Evolutionary conservation across 2,888 invertebrate genomes (phyloP).

Genomic region (Metellina segmentata): DNA sequence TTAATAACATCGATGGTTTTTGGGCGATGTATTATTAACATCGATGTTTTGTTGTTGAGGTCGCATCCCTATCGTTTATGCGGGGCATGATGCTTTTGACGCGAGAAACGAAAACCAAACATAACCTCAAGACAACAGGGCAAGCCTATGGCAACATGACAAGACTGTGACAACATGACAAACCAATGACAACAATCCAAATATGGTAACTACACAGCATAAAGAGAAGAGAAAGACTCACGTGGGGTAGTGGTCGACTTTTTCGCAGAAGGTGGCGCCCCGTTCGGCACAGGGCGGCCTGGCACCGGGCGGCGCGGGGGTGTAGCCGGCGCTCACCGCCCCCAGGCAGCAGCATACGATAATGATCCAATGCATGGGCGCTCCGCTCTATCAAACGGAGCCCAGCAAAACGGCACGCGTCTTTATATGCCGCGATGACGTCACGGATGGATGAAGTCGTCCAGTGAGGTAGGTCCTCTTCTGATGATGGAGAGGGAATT

Average conservation of each 20-base stretch:
- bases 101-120: too few species aligned
- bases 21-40: too few species aligned
- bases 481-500: background rate
- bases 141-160: too few species aligned
- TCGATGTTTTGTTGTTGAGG: too few species aligned
- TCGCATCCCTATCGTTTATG: too few species aligned
- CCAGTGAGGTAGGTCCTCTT: slow-evolving; percentile 34
- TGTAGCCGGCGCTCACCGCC: slow-evolving; percentile 9
- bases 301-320: slow-evolving; percentile 42
- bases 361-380: slow-evolving; percentile 3
- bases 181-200: too few species aligned
- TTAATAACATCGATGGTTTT: too few species aligned
- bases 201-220: background rate
- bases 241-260: slow-evolving; percentile 57
- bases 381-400: background rate
- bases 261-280: slow-evolving; percentile 58
- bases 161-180: too few species aligned
- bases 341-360: slow-evolving; percentile 41
- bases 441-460: slow-evolving; percentile 21
- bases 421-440: slow-evolving; percentile 22
- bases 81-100: too few species aligned
- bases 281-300: slow-evolving; percentile 46
- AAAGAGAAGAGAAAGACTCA: slow-evolving; percentile 11
- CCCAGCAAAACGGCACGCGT: background rate
- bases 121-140: too few species aligned